Conservation (phyloP, 2,797 vertebrate genomes). For the Sebastes cheni region DNA sequence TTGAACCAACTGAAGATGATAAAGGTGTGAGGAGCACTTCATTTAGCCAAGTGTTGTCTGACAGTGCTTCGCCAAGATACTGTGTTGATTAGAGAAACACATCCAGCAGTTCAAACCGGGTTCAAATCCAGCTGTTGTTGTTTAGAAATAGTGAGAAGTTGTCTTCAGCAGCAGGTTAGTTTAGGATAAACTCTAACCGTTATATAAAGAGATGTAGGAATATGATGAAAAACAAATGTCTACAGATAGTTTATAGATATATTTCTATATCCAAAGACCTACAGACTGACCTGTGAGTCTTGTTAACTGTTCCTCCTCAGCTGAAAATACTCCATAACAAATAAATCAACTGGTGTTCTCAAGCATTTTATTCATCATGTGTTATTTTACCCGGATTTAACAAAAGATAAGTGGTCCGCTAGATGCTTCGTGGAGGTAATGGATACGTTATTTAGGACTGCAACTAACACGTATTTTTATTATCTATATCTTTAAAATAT, state of each 20-base stretch:
- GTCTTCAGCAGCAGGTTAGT: neutral
- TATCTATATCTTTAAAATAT: neutral
- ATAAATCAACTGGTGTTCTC: too few species aligned
- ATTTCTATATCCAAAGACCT: neutral
- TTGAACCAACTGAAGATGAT: slow-evolving; percentile 35
- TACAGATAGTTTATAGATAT: neutral
- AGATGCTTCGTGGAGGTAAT: neutral
- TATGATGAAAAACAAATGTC: neutral
- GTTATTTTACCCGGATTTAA: neutral
- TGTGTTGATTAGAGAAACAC: slow-evolving; percentile 8
- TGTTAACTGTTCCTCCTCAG: too few species aligned
- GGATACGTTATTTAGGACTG: neutral
- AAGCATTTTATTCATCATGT: neutral
- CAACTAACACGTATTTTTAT: neutral
- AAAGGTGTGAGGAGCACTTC: slow-evolving; percentile 27
- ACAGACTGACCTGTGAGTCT: neutral
- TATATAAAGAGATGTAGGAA: neutral
- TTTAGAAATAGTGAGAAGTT: neutral
- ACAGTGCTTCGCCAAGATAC: slow-evolving; percentile 1
- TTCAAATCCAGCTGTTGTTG: neutral
- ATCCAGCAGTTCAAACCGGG: slow-evolving; percentile 14
- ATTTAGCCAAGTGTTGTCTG: slow-evolving; percentile 1
- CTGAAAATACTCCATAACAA: too few species aligned
- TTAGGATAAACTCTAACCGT: neutral
- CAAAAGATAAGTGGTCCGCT: neutral